Evolutionary conservation across 1,140 invertebrate genomes (phyloP).

Genomic region (Penaeus vannamei): DNA sequence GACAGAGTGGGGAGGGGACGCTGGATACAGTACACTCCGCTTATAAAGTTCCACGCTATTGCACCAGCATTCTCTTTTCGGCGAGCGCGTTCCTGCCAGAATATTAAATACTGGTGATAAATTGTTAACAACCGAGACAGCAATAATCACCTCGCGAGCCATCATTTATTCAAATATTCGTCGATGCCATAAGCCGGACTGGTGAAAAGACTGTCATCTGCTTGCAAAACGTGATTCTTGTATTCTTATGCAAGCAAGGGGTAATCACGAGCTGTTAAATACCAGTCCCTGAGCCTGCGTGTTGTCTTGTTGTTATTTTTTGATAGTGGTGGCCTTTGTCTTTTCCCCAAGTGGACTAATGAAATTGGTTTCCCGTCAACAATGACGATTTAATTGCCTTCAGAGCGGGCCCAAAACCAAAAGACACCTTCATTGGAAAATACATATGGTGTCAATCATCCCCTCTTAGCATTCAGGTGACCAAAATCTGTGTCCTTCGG

Average conservation of each 20-base stretch:
- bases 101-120: neutral
- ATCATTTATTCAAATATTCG: neutral
- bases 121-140: conserved; percentile 7
- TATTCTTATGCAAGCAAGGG: conserved; percentile 49
- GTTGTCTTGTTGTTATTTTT: conserved; percentile 45
- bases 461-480: conserved; percentile 40
- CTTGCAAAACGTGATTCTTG: conserved; percentile 47
- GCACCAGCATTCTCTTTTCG: too few species aligned
- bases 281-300: conserved; percentile 44
- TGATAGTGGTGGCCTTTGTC: conserved; percentile 41
- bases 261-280: conserved; percentile 35
- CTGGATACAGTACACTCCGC: conserved; percentile 16
- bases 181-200: conserved; percentile 33
- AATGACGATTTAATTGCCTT: conserved; percentile 59
- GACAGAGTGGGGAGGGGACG: conserved; percentile 8
- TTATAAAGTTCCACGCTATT: conserved; percentile 1
- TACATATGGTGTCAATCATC: conserved; percentile 54
- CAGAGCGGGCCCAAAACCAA: conserved; percentile 22
- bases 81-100: neutral
- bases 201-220: conserved; percentile 35
- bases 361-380: conserved; percentile 62
- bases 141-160: neutral
- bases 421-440: conserved; percentile 62
- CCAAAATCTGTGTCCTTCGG: conserved; percentile 32
- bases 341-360: conserved; percentile 63